These are phyloP conservation scores for Alitta virens DNA, from an alignment of 2,888 invertebrate species.

Conservation along the genomic window DNA sequence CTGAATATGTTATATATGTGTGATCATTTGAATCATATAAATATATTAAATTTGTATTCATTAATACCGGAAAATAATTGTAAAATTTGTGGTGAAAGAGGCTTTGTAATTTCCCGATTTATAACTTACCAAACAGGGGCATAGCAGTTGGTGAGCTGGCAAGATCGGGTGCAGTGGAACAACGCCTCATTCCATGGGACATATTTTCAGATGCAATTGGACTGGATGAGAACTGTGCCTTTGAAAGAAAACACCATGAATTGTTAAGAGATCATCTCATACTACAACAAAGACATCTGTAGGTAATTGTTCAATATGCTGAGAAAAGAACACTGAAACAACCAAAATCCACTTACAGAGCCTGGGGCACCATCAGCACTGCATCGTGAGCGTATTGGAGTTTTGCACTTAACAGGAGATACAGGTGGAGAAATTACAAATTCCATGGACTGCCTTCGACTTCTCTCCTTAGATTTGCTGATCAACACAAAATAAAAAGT, in stretches of 20 bases:
- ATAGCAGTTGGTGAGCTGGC: conserved; percentile 15
- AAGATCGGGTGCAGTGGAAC: conserved; percentile 25
- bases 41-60: no score
- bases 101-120: no score
- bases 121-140: no score
- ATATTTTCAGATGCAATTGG: conserved; percentile 34
- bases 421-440: conserved; percentile 5
- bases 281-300: background rate
- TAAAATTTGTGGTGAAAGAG: no score
- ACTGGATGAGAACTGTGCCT: conserved; percentile 52
- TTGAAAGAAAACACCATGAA: background rate
- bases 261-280: no score
- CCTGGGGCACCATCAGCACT: conserved; percentile 1
- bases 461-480: background rate
- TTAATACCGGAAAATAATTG: no score
- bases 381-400: background rate
- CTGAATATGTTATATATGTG: no score
- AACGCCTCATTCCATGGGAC: conserved; percentile 21
- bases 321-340: no score
- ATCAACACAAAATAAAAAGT: no score
- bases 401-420: conserved; percentile 9
- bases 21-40: no score
- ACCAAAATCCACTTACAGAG: conserved; percentile 8
- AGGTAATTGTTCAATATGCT: no score
- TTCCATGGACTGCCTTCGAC: background rate